Percentiles rank a stretch among this genome's conserved stretches.
These are phyloP conservation scores for Heliothis peltigera DNA, from an alignment of 2,888 invertebrate species.

Conservation along the genomic window DNA sequence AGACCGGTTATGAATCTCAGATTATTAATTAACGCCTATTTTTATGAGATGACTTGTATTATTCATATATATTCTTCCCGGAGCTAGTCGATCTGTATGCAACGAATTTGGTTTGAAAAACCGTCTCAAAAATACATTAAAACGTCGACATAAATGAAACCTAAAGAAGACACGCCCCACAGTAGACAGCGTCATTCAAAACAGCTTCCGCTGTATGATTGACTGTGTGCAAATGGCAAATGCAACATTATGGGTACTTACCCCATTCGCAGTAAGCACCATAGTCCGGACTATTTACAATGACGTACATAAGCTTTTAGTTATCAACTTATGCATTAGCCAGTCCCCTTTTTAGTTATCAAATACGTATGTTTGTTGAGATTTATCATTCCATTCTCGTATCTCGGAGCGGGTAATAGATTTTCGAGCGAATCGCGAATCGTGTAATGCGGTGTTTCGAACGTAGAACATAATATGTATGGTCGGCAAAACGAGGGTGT, in stretches of 20 bases:
- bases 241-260: constrained; percentile 7
- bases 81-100: too few species aligned
- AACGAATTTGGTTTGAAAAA: constrained; percentile 11
- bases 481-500: constrained; percentile 1
- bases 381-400: constrained; percentile 74
- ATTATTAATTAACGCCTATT: too few species aligned
- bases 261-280: background rate
- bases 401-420: constrained; percentile 48
- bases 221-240: constrained; percentile 50
- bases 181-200: constrained; percentile 36
- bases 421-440: constrained; percentile 46
- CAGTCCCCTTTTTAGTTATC: constrained; percentile 69
- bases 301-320: constrained; percentile 81
- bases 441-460: constrained; percentile 39
- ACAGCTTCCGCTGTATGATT: constrained; percentile 38
- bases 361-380: constrained; percentile 66
- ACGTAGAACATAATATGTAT: constrained; percentile 30
- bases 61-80: background rate
- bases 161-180: constrained; percentile 27
- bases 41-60: background rate
- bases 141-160: constrained; percentile 22
- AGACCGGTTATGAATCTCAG: too few species aligned
- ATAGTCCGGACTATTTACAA: constrained; percentile 26
- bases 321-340: constrained; percentile 80
- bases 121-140: constrained; percentile 16